Percentiles rank a stretch among this genome's conserved stretches.
Conservation (phyloP, 1,140 invertebrate genomes). For the Oedothorax gibbosus region DNA sequence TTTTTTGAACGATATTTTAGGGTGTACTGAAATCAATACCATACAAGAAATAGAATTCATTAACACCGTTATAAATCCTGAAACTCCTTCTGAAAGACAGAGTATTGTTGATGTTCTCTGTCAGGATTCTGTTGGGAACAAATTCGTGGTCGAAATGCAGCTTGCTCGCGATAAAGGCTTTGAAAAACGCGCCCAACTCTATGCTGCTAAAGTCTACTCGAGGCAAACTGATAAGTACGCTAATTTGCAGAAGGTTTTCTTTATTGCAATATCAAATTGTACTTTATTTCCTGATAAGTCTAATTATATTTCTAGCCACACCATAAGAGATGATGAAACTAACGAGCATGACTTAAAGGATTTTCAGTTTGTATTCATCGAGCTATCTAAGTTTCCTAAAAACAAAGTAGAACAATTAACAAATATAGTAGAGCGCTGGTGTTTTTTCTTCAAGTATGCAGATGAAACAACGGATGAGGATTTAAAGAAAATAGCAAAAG, state of each 20-base stretch:
- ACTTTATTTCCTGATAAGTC: slow-evolving; percentile 3
- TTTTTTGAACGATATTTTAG: slow-evolving; percentile 25
- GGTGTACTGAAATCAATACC: slow-evolving; percentile 13
- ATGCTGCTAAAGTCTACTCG: slow-evolving; percentile 2
- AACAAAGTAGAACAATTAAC: slow-evolving; percentile 22
- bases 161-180: slow-evolving; percentile 34
- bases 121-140: not conserved
- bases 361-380: slow-evolving; percentile 27
- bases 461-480: slow-evolving; percentile 38
- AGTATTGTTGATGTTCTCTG: slow-evolving; percentile 23
- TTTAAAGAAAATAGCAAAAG: slow-evolving; percentile 33
- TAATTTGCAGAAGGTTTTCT: slow-evolving; percentile 25
- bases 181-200: slow-evolving; percentile 42
- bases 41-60: slow-evolving; percentile 21
- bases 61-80: slow-evolving; percentile 15
- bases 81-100: slow-evolving; percentile 18
- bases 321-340: not conserved
- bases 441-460: slow-evolving; percentile 34
- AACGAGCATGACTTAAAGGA: slow-evolving; percentile 15
- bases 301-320: not conserved
- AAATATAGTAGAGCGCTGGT: slow-evolving; percentile 21
- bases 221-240: slow-evolving; percentile 23
- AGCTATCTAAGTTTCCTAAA: slow-evolving; percentile 27
- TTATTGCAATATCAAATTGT: slow-evolving; percentile 6
- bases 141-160: slow-evolving; percentile 23